Evolutionary conservation across 2,797 vertebrate genomes (phyloP).

Genomic region (Anguilla marmorata): DNA sequence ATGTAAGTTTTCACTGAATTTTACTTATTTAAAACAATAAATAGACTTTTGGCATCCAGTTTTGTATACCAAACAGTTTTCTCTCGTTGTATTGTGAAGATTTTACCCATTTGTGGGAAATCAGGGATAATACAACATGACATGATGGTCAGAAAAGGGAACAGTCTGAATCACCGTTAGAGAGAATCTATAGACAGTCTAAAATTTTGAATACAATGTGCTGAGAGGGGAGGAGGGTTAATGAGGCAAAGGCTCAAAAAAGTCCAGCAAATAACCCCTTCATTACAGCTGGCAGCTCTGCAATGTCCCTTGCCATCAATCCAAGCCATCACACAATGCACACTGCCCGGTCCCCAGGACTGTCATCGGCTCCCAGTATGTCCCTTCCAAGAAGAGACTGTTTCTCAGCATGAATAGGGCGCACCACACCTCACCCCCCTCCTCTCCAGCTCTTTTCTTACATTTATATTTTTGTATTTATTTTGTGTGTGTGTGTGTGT

Average conservation of each 20-base stretch:
- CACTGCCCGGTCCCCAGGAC: constrained; percentile 20
- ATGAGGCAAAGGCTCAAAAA: constrained; percentile 4
- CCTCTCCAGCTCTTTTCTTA: not conserved
- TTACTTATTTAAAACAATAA: not conserved
- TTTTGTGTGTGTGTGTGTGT: not conserved
- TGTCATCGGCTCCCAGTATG: constrained; percentile 55
- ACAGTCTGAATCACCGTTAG: not conserved
- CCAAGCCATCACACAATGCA: constrained; percentile 39
- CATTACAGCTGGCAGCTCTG: constrained; percentile 57
- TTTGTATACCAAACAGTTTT: not conserved
- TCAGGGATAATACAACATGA: not conserved
- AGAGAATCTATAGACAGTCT: not conserved
- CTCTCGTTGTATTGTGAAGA: not conserved
- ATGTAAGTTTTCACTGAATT: not conserved
- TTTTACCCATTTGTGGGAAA: not conserved
- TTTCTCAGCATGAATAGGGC: constrained; percentile 38
- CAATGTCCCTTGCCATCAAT: constrained; percentile 54
- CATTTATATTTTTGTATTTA: not conserved
- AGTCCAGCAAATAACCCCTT: constrained; percentile 61
- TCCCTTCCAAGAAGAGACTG: constrained; percentile 48
- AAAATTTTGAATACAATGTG: not conserved
- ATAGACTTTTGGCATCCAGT: not conserved
- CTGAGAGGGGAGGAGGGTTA: constrained; percentile 32
- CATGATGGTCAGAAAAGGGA: not conserved
- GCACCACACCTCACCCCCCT: not conserved